Base-by-base conservation (phyloP, 1,140 invertebrate genomes). In the Glossosoma conforme region DNA sequence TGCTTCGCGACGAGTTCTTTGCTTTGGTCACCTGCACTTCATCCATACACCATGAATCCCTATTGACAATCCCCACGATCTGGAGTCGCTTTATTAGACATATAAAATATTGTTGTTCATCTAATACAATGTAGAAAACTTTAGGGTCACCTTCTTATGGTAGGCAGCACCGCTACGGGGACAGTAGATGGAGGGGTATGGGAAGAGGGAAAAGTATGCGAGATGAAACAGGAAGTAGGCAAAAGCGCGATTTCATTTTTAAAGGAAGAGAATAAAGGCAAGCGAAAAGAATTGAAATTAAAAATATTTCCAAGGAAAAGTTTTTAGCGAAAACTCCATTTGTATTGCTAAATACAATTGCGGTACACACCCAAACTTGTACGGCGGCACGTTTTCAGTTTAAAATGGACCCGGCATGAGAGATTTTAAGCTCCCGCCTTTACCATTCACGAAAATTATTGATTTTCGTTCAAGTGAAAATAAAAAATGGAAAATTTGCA, bases 251-350 rank as follows among this genome's bases (percentile, higher is more conserved):
- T 35, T 38, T 48, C 35, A 38, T 40, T 38, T 48, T 38, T 36
- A 18, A 38, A 20, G 21, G 40, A 35, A 36, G 36, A 24, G 25
- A 17, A 40, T 24, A 48, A 36, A 35, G 10, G 25, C 37, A 25
- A 15, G 46, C 24, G 46, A 38, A 37, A 28, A 28, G 25, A 28
- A 48, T 40, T 48, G 35, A 48, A 48, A 48, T 68, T 65, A 66
- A 66, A 67, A 62, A 63, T 66, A 60, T 66, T 67, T 66, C 60
- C 57, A 33, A 33, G 32, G 32, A 13, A 33, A 33, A 11, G n/a
- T n/a, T n/a, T n/a, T n/a, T n/a, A 28, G 25, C 25, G 32, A n/a
- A 33, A n/a, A 33, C 32, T 13, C 32, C 32, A 3, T 33, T 15
- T 5, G 32, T 33, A 33, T 3, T 33, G 15, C 32, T 33, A 13